Percentiles rank a stretch among this genome's conserved stretches.
Conservation (phyloP, 37 sponge, comb jelly and placozoan genomes). For the Geodia barretti region DNA sequence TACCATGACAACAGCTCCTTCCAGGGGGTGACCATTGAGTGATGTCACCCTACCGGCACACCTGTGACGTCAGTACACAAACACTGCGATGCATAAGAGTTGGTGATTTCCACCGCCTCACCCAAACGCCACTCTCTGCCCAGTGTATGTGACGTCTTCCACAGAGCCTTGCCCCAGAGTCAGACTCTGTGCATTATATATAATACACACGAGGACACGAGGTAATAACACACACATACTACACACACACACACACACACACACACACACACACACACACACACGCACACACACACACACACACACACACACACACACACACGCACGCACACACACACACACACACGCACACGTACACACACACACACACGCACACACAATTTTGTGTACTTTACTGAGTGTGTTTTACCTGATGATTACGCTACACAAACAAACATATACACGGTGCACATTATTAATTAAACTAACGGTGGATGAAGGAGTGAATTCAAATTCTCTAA, state of each 20-base stretch:
- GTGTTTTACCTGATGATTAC: no score
- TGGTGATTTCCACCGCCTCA: background rate
- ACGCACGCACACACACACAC: no score
- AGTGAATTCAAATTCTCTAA: conserved; percentile 77
- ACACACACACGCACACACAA: no score
- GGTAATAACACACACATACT: background rate
- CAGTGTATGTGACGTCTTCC: conserved; percentile 40
- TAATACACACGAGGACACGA: background rate
- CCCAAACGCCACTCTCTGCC: conserved; percentile 78
- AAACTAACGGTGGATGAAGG: conserved; percentile 65
- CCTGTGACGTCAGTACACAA: conserved; percentile 15
- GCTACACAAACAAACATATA: no score
- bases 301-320: no score
- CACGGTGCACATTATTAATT: background rate
- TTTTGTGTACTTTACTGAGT: no score
- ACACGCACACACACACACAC: no score
- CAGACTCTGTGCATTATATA: conserved; percentile 24
- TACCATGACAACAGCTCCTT: conserved; percentile 53
- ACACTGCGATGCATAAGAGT: background rate
- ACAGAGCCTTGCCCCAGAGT: conserved; percentile 38
- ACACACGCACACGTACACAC: no score
- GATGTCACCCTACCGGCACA: conserved; percentile 65
- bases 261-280: no score
- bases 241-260: background rate
- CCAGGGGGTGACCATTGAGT: conserved; percentile 56